phyloP scores from a whole-genome alignment of 1,140 invertebrate species.

The Heliconius hewitsoni region DNA sequence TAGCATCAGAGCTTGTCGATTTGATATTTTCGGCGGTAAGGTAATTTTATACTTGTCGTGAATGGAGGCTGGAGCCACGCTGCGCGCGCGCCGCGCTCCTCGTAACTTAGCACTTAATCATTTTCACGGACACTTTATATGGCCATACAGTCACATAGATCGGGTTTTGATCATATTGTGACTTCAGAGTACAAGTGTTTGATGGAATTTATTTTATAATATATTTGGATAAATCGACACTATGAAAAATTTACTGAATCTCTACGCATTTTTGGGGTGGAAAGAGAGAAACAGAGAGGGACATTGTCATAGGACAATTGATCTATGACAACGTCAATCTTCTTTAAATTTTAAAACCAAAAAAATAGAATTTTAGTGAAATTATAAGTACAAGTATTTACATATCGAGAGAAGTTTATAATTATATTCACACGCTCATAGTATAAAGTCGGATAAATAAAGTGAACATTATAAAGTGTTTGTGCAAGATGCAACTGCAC shows the following conservation, averaged over 20 bases:
- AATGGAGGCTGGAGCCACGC: conserved; percentile 68
- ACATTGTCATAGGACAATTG: too few relatives aligned
- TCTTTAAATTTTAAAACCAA: background rate
- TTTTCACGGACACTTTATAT: conserved; percentile 72
- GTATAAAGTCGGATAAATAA: background rate
- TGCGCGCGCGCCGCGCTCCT: conserved; percentile 62
- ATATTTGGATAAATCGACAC: background rate
- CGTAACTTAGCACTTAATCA: conserved; percentile 80
- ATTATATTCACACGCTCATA: background rate
- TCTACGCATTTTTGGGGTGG: background rate
- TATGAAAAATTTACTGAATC: background rate
- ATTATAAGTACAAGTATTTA: background rate
- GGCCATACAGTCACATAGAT: conserved; percentile 38
- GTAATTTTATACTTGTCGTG: conserved; percentile 71
- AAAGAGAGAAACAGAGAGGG: background rate
- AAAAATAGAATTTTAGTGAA: background rate
- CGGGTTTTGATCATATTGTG: conserved; percentile 37
- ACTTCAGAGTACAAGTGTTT: conserved; percentile 23
- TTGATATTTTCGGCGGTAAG: conserved; percentile 79
- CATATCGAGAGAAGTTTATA: background rate
- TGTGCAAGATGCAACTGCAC: conserved; percentile 11
- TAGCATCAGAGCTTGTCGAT: conserved; percentile 75
- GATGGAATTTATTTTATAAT: conserved; percentile 1
- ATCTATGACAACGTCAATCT: background rate
- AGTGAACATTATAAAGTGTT: conserved; percentile 11